A percentile compares a stretch with the other conserved stretches of the same genome.
phyloP scores from a whole-genome alignment of 2,113 vertebrate genomes.

The Enhydra lutris region DNA sequence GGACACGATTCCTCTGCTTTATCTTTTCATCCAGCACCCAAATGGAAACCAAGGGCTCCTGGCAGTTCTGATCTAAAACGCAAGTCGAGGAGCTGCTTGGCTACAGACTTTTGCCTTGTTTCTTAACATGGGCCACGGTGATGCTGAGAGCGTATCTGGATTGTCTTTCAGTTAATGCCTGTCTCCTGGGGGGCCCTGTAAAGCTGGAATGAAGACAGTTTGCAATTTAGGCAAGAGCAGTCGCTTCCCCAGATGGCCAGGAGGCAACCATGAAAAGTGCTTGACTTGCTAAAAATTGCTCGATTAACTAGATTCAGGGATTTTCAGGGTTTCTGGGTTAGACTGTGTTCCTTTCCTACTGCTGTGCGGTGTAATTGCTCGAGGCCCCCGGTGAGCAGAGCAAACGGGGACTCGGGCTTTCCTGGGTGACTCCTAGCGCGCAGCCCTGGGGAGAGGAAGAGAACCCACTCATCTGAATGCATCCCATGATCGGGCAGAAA shows the following conservation, averaged over 20 bases:
- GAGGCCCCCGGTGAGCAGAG: neutral
- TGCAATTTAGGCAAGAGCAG: neutral
- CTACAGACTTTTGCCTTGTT: neutral
- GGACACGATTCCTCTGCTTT: neutral
- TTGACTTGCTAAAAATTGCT: conserved; percentile 45
- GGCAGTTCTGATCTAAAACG: neutral
- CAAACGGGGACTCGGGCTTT: neutral
- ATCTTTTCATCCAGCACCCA: neutral
- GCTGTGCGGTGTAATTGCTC: neutral
- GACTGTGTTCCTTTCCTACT: neutral
- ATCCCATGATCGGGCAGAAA: neutral
- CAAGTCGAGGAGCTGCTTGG: neutral
- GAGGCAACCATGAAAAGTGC: neutral
- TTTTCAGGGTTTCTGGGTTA: conserved; percentile 22
- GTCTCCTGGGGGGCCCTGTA: neutral
- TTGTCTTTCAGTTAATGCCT: neutral
- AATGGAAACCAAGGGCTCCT: neutral
- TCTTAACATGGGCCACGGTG: neutral
- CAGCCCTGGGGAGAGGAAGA: neutral
- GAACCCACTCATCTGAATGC: neutral
- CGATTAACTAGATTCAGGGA: conserved; percentile 2
- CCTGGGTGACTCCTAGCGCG: neutral
- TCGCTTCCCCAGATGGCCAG: neutral
- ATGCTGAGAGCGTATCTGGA: neutral
- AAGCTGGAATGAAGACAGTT: neutral